Evolutionary conservation across 1,140 invertebrate genomes (phyloP).

Genomic region (Formica exsecta): DNA sequence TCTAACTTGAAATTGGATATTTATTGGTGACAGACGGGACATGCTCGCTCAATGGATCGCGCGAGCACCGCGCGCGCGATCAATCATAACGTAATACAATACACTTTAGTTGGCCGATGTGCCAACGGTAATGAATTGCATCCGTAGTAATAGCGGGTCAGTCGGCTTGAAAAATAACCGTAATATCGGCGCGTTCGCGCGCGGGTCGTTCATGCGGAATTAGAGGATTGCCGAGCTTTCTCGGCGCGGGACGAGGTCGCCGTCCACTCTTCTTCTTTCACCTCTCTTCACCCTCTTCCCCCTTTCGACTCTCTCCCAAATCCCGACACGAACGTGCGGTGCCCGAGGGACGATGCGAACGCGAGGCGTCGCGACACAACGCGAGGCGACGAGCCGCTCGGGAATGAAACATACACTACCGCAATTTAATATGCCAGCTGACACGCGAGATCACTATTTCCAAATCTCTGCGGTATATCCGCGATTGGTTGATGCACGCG

Average conservation of each 20-base stretch:
- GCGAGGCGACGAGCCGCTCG: constrained; percentile 64
- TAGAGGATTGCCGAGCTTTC: constrained; percentile 28
- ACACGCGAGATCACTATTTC: constrained; percentile 76
- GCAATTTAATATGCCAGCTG: constrained; percentile 77
- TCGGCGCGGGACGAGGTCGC: constrained; percentile 13
- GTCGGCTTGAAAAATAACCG: constrained; percentile 82
- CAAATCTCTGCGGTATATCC: constrained; percentile 75
- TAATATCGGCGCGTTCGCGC: constrained; percentile 78
- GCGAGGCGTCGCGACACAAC: constrained; percentile 4
- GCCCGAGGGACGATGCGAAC: neutral
- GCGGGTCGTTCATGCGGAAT: constrained; percentile 25
- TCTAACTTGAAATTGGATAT: constrained; percentile 86
- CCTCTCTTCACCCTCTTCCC: neutral
- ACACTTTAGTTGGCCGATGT: constrained; percentile 75
- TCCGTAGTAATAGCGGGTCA: constrained; percentile 80
- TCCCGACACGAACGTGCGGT: constrained; percentile 1
- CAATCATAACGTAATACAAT: constrained; percentile 85
- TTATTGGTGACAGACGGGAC: constrained; percentile 86
- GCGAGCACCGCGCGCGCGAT: constrained; percentile 74
- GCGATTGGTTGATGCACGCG: constrained; percentile 66
- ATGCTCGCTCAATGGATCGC: constrained; percentile 83
- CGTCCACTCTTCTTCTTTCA: too few species aligned
- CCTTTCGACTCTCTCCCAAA: constrained; percentile 44
- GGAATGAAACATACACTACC: constrained; percentile 66
- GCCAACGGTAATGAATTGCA: constrained; percentile 81